A percentile compares a stretch with the other conserved stretches of the same genome.
phyloP scores from a whole-genome alignment of 2,113 vertebrate species.

The Noturus placidus region DNA sequence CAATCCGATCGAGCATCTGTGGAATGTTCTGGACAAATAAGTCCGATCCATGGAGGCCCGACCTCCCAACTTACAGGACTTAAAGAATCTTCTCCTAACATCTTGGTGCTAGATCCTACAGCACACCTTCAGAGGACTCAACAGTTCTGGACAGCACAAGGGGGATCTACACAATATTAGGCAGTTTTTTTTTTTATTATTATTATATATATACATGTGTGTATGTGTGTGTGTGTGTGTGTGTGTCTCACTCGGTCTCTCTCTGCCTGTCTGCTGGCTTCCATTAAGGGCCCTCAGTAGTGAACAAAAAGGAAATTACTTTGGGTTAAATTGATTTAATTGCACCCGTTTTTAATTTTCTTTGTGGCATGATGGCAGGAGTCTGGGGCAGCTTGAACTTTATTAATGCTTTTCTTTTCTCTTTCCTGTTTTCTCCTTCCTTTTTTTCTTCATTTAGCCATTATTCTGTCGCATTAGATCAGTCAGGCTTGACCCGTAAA shows the following conservation, averaged over 20 bases:
- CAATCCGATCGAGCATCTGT: too few species aligned
- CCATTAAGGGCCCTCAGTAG: slow-evolving; percentile 40
- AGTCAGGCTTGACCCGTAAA: slow-evolving; percentile 10
- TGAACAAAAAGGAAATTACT: slow-evolving; percentile 42
- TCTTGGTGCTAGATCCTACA: too few species aligned
- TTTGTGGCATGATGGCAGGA: slow-evolving; percentile 37
- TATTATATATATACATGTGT: too few species aligned
- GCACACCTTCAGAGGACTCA: too few species aligned
- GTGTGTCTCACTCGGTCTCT: not conserved
- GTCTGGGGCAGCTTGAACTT: slow-evolving; percentile 27
- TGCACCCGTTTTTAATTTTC: slow-evolving; percentile 38
- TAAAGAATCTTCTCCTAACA: too few species aligned
- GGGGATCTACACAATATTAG: too few species aligned
- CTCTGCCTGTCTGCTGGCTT: slow-evolving; percentile 18
- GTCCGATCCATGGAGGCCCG: too few species aligned
- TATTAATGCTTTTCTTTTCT: slow-evolving; percentile 11
- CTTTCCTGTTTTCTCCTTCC: not conserved
- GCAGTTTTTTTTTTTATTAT: too few species aligned
- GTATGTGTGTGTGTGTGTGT: not conserved
- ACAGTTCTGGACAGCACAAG: too few species aligned
- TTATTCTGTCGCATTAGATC: slow-evolving; percentile 11
- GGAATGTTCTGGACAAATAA: too few species aligned
- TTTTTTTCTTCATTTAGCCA: slow-evolving; percentile 1
- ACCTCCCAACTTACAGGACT: too few species aligned
- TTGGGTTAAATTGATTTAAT: slow-evolving; percentile 33